phyloP scores from a whole-genome alignment of 2,888 invertebrate genomes.

The Eilema sororculum region DNA sequence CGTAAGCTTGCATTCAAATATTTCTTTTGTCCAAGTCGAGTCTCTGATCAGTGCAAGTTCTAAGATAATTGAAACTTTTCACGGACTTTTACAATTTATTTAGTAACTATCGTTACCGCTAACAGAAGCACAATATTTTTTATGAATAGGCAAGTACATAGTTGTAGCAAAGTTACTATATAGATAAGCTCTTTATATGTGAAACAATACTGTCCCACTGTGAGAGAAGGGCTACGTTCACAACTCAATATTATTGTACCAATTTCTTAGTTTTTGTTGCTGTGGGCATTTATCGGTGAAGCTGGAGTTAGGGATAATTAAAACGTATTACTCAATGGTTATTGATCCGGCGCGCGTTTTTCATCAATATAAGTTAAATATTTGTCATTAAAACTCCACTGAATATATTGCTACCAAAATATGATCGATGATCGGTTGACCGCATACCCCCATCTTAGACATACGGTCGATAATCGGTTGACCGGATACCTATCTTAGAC shows the following conservation, averaged over 20 bases:
- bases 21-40: not conserved
- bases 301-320: not conserved
- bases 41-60: not conserved
- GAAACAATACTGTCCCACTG: conserved; percentile 26
- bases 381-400: not conserved
- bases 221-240: conserved; percentile 11
- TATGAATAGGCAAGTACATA: conserved; percentile 18
- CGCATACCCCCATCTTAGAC: too few species aligned
- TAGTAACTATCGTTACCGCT: too few species aligned
- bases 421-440: not conserved
- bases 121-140: too few species aligned
- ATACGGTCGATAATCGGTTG: not conserved
- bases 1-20: not conserved
- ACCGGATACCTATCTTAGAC: not conserved
- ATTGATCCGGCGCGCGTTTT: not conserved
- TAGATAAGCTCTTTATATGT: conserved; percentile 44
- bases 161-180: conserved; percentile 34
- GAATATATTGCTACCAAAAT: not conserved
- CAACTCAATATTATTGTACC: conserved; percentile 6
- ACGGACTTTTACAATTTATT: too few species aligned
- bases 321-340: not conserved
- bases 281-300: not conserved
- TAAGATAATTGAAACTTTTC: too few species aligned
- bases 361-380: not conserved
- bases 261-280: not conserved